Evolutionary conservation across 2,113 vertebrate genomes (phyloP).

Genomic region (Gila orcuttii): DNA sequence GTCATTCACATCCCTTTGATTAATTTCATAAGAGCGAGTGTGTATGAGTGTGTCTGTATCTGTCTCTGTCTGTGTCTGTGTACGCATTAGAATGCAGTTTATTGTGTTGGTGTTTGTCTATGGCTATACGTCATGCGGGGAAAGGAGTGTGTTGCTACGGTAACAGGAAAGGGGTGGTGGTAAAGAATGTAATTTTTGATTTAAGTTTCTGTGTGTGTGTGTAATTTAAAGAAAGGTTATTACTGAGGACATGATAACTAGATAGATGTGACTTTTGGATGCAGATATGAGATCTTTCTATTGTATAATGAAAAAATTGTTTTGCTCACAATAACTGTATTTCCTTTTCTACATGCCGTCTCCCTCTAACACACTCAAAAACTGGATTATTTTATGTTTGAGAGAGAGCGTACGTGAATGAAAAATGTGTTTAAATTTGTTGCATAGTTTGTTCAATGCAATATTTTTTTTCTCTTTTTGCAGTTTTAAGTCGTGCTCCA

Average conservation of each 20-base stretch:
- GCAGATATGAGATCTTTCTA: constrained; percentile 15
- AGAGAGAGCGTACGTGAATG: constrained; percentile 6
- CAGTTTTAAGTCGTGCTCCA: constrained; percentile 91
- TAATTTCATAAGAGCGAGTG: constrained; percentile 40
- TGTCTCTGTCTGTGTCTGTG: constrained; percentile 9
- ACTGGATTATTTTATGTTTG: not conserved
- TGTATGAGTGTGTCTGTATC: not conserved
- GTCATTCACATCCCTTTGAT: constrained; percentile 53
- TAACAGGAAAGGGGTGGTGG: constrained; percentile 31
- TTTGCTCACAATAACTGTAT: not conserved
- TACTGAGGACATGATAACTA: not conserved
- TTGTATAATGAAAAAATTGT: constrained; percentile 29
- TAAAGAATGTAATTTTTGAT: constrained; percentile 28
- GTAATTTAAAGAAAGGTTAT: constrained; percentile 10
- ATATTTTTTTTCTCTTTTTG: constrained; percentile 40
- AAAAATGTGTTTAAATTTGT: not conserved
- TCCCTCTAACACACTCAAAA: not conserved
- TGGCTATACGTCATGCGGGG: constrained; percentile 35
- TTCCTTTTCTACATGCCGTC: not conserved
- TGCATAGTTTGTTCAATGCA: not conserved
- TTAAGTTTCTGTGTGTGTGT: constrained; percentile 27
- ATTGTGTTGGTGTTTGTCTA: constrained; percentile 32
- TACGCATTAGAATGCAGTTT: constrained; percentile 7
- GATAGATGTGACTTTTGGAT: constrained; percentile 20
- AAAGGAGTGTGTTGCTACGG: constrained; percentile 34